These are phyloP conservation scores for Odobenus rosmarus DNA, from an alignment of 2,113 vertebrate species.

Conservation along the genomic window DNA sequence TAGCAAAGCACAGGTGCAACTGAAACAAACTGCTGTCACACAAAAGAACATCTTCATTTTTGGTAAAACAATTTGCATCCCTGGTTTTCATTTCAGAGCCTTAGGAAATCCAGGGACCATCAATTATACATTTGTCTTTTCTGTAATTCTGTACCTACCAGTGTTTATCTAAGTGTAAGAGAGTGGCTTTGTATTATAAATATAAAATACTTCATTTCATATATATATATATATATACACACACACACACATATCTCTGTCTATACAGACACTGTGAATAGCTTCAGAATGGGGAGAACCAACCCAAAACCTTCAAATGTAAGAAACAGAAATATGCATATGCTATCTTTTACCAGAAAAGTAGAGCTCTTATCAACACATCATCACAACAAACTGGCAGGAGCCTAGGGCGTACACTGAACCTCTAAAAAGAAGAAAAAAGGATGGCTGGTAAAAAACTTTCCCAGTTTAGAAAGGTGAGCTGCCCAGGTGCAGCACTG, in stretches of 20 bases:
- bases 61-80: not conserved
- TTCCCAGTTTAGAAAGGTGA: not conserved
- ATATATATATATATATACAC: not conserved
- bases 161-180: not conserved
- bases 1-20: not conserved
- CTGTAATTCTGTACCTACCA: not conserved
- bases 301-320: not conserved
- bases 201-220: not conserved
- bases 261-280: not conserved
- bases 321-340: not conserved
- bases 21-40: not conserved
- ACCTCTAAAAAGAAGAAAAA: not conserved
- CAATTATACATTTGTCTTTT: conserved; percentile 11
- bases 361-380: not conserved
- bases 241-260: not conserved
- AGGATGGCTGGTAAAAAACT: not conserved
- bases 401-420: not conserved
- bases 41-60: not conserved
- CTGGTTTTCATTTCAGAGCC: conserved; percentile 1
- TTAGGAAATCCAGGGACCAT: not conserved
- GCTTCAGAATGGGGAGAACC: not conserved
- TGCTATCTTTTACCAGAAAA: not conserved
- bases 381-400: not conserved
- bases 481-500: not conserved
- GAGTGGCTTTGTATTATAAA: not conserved